These are phyloP conservation scores for Rousettus leschenaultii DNA, from an alignment of 2,113 vertebrate species.

Conservation along the genomic window DNA sequence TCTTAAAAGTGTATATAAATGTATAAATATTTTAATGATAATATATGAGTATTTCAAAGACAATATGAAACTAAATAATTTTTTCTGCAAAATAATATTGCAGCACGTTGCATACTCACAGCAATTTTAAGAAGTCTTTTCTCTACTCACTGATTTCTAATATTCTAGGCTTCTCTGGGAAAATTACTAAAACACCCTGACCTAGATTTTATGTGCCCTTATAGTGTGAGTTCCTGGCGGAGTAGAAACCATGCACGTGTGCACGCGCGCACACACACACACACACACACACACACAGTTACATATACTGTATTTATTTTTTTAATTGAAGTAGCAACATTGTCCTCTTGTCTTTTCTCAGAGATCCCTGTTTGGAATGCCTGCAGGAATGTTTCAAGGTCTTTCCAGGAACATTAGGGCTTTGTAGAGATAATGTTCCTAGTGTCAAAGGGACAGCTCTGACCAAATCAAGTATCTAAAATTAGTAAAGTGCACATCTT, in stretches of 20 bases:
- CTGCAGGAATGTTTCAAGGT: background rate
- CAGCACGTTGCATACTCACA: background rate
- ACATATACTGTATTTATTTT: background rate
- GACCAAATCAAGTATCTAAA: background rate
- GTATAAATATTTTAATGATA: background rate
- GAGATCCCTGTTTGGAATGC: background rate
- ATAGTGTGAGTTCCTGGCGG: background rate
- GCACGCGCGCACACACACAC: background rate
- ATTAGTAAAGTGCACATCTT: background rate
- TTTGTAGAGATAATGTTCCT: background rate
- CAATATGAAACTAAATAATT: background rate
- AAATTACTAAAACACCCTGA: background rate
- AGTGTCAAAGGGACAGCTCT: background rate
- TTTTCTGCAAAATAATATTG: background rate
- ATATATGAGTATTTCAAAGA: constrained; percentile 11
- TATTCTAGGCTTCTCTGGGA: background rate
- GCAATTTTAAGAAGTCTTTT: background rate
- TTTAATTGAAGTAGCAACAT: background rate
- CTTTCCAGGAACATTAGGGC: background rate
- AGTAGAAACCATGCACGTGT: background rate
- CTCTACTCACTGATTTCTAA: background rate
- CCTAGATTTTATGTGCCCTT: background rate
- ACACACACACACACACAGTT: background rate
- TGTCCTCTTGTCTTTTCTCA: background rate
- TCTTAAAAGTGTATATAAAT: background rate